Base-by-base conservation (phyloP, 30 jellyfish, hydroid and myxozoan species). In the Hydractinia echinata region DNA sequence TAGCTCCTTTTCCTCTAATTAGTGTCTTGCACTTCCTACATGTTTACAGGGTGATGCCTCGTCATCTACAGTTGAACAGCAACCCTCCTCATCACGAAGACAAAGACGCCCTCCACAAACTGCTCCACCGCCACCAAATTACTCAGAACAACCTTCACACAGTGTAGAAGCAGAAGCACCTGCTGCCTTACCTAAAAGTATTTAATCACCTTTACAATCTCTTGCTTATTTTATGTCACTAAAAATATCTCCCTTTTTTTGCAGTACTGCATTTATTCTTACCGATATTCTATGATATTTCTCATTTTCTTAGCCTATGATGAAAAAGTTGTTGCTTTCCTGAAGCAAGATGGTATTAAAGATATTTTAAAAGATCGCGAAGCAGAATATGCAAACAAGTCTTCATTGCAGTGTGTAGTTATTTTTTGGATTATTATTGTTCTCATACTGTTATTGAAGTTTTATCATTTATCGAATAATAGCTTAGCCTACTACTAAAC, bases 281-380 rank as follows among this genome's bases (percentile, higher is more conserved):
- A 30, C 1, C 44, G 44, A 30, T 30, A 30, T 30, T 30, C 44
- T 30, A 30, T 16, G 70, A 0, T 60, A 60, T 68, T 16, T 48
- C 21, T 54, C 44, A 51, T 62, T 18, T 18, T 82, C 52, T 5
- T 64, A 93, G 99, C 96, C 8, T 93, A 93, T 85, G 88, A 93
- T 84, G 96, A 93, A 83, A 79, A 95, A 56, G 99, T 93, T 6
- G 94, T 93, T 30, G 96, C 99, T 3, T 93, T 93, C 88, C 61
- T 93, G 72, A 60, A 92, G 66, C 96, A 93, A 66, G 94, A 92
- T 13, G 89, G 81, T n/a, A 84, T 93, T 21, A 92, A 87, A 13
- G 91, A 83, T 18, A 79, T 93, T 7, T 83, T 93, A 83, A 84
- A 76, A 60, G 44, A 79, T 56, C 83, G 88, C 53, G 95, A 84